Percentiles rank a stretch among this genome's conserved stretches.
These are phyloP conservation scores for roundworm (Caenorhabditis elegans) DNA, from an alignment of 1,140 invertebrate genomes.

Conservation along the genomic window DNA sequence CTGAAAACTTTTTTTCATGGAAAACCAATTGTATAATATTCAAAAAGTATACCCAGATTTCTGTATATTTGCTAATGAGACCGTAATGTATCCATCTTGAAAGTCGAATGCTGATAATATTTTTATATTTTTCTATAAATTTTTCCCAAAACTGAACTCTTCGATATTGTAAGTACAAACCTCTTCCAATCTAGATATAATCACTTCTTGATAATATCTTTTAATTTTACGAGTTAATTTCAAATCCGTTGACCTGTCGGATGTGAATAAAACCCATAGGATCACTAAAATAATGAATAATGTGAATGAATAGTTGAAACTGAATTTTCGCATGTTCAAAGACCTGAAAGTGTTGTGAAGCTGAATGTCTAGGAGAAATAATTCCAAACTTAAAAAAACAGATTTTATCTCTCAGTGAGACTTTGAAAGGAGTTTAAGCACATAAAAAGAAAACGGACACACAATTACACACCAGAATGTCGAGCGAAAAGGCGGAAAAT, in stretches of 20 bases:
- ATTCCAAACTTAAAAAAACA: background rate
- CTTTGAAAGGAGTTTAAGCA: background rate
- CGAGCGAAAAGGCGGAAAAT: conserved; percentile 9
- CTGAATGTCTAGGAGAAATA: background rate
- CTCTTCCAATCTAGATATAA: background rate
- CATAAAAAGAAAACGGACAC: conserved; percentile 20
- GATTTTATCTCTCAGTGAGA: conserved; percentile 17
- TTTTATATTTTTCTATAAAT: background rate
- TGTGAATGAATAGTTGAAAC: background rate
- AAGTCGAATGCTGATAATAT: background rate
- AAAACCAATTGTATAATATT: too few relatives aligned
- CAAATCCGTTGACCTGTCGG: too few relatives aligned
- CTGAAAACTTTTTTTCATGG: background rate
- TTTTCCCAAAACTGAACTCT: too few relatives aligned
- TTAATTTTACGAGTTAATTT: background rate
- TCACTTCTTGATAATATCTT: background rate
- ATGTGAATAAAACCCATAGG: background rate
- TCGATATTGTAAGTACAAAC: background rate
- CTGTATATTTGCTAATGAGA: background rate
- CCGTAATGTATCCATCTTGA: background rate
- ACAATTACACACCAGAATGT: conserved; percentile 1
- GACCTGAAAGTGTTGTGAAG: background rate
- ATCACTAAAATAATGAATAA: background rate
- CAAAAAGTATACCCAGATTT: too few relatives aligned
- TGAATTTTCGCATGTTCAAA: background rate